Evolutionary conservation across 2,888 invertebrate species (phyloP).

Genomic region (Platycnemis pennipes): DNA sequence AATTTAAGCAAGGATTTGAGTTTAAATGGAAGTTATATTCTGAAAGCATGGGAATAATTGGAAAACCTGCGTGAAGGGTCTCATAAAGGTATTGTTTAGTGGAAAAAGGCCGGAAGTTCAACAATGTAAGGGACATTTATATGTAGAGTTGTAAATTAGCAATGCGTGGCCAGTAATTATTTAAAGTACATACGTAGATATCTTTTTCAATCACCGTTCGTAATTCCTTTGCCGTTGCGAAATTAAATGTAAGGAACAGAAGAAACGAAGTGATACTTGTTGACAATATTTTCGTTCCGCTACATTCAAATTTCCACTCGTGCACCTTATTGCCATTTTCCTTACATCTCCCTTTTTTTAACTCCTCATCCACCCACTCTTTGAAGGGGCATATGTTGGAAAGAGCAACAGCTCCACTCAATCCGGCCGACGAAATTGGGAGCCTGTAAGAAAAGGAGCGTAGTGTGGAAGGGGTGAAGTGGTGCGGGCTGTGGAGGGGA

Average conservation of each 20-base stretch:
- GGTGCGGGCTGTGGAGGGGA: neutral
- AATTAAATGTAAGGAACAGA: neutral
- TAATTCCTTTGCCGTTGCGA: neutral
- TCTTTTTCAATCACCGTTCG: neutral
- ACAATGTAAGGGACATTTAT: no score
- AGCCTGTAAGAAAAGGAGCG: neutral
- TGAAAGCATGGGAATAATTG: no score
- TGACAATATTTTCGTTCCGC: neutral
- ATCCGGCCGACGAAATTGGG: slow-evolving; percentile 38
- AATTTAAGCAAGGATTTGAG: no score
- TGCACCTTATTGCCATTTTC: neutral
- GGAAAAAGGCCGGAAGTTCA: no score
- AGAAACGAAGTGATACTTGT: neutral
- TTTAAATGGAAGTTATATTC: no score
- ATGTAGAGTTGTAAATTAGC: no score
- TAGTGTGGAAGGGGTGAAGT: neutral
- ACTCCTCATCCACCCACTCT: neutral
- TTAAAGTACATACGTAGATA: neutral
- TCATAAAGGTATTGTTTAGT: no score
- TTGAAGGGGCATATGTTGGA: slow-evolving; percentile 4
- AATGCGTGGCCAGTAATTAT: neutral
- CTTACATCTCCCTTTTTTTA: neutral
- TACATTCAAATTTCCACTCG: neutral
- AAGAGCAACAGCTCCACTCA: slow-evolving; percentile 38
- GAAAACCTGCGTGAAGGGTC: no score